phyloP scores from a whole-genome alignment of 2,797 vertebrate species.

The Peromyscus aztecus region DNA sequence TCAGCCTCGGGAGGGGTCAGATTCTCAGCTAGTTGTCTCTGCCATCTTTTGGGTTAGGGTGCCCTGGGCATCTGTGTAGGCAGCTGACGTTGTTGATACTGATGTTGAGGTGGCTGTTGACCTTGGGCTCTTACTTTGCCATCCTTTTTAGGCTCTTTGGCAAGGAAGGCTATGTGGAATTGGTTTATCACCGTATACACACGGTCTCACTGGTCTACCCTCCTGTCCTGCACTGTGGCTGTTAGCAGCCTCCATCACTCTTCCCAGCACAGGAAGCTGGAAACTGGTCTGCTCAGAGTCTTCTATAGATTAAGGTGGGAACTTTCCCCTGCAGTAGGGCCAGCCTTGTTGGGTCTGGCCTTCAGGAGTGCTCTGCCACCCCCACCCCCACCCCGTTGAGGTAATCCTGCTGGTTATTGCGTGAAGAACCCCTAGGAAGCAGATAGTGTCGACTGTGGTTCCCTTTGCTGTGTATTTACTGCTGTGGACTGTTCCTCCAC shows the following conservation, averaged over 20 bases:
- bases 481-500: background rate
- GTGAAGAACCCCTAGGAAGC: background rate
- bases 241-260: background rate
- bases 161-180: constrained; percentile 92
- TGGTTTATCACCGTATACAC: background rate
- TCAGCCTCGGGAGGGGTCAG: constrained; percentile 98
- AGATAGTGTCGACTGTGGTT: background rate
- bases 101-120: constrained; percentile 96
- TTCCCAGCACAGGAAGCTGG: background rate
- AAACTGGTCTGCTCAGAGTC: background rate
- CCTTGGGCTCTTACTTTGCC: constrained; percentile 95
- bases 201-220: background rate
- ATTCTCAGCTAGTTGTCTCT: constrained; percentile 97
- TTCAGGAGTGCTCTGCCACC: background rate
- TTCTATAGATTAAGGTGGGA: background rate
- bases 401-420: background rate
- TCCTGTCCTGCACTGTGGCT: background rate
- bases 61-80: constrained; percentile 96
- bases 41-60: constrained; percentile 95
- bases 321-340: background rate
- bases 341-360: background rate
- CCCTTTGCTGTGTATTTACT: background rate
- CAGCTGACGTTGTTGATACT: constrained; percentile 98
- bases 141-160: constrained; percentile 94
- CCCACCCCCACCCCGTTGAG: background rate